Conservation (phyloP, 2,113 vertebrate species). For the Cheirogaleus medius region DNA sequence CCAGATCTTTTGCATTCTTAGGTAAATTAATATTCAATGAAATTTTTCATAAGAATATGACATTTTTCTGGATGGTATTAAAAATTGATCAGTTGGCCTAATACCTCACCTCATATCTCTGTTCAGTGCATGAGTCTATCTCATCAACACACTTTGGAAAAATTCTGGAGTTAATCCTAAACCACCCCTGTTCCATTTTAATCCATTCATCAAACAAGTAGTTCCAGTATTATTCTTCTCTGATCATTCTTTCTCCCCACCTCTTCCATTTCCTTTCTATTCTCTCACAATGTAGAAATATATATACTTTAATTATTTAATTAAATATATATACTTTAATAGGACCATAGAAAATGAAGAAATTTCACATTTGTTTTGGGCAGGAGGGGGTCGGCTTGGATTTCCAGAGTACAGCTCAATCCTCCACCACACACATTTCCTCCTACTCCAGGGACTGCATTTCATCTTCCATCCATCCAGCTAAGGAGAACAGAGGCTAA, state of each 20-base stretch:
- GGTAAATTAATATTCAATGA: slow-evolving; percentile 8
- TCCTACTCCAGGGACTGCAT: slow-evolving; percentile 35
- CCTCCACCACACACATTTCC: slow-evolving; percentile 15
- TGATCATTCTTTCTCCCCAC: neutral
- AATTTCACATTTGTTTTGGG: neutral
- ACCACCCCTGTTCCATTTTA: neutral
- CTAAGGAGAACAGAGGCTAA: slow-evolving; percentile 71
- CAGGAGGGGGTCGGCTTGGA: neutral
- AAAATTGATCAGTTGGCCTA: neutral
- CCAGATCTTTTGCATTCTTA: neutral
- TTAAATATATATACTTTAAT: neutral
- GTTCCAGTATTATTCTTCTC: neutral
- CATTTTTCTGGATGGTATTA: slow-evolving; percentile 12
- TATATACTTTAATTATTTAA: neutral
- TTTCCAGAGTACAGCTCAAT: slow-evolving; percentile 7
- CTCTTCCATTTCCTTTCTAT: neutral
- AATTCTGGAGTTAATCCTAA: neutral
- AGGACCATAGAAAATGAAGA: neutral
- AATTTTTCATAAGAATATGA: neutral
- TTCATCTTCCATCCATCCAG: slow-evolving; percentile 57
- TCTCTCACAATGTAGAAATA: neutral
- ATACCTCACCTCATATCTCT: neutral
- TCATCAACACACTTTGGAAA: neutral
- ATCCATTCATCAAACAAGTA: neutral
- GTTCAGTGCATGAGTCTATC: neutral